Evolutionary conservation across 2,113 vertebrate species (phyloP).

Genomic region (Zosterops pallidus): DNA sequence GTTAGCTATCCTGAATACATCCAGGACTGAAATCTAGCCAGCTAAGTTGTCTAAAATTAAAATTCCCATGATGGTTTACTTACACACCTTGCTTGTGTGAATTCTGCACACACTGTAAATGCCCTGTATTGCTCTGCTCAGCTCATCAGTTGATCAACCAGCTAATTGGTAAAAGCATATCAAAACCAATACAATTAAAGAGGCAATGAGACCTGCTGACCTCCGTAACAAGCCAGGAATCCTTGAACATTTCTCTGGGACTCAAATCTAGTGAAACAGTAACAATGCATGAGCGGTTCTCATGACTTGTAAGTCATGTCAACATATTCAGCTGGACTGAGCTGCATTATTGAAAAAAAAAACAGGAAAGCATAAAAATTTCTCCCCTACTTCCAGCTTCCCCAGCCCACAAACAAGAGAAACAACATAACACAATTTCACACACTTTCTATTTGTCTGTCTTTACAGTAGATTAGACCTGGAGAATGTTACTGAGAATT

Average conservation of each 20-base stretch:
- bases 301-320: fast-evolving
- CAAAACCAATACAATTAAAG: neutral
- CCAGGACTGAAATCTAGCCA: neutral
- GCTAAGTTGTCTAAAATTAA: neutral
- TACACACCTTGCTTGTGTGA: neutral
- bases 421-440: neutral
- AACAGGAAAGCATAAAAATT: neutral
- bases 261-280: neutral
- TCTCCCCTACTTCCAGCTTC: neutral
- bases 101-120: neutral
- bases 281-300: neutral
- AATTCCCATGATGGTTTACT: neutral
- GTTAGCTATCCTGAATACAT: neutral
- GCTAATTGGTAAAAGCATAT: neutral
- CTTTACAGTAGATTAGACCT: neutral
- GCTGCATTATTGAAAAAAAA: neutral
- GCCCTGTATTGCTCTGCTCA: neutral
- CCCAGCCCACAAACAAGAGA: neutral
- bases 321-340: neutral
- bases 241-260: neutral
- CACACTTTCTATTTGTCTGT: neutral
- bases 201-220: neutral
- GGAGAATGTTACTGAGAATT: neutral
- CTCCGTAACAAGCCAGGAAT: neutral
- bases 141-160: neutral